Evolutionary conservation across 2,797 vertebrate genomes (phyloP).

Genomic region (Helarctos malayanus): DNA sequence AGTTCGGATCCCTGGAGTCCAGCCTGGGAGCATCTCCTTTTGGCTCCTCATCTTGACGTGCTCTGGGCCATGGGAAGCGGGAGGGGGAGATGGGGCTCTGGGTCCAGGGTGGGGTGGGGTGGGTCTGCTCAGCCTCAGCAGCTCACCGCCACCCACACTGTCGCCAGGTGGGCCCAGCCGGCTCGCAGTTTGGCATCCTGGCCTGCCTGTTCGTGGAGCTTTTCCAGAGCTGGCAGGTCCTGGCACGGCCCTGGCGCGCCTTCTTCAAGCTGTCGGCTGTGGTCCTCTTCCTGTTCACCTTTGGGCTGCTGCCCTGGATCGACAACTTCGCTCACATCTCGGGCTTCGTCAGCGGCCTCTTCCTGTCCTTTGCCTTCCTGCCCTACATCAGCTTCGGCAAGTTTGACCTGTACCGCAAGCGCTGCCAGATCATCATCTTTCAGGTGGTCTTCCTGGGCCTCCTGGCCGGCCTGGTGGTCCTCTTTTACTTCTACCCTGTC

Average conservation of each 20-base stretch:
- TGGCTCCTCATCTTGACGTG: accelerated
- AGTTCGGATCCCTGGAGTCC: not conserved
- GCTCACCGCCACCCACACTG: not conserved
- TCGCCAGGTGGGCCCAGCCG: conserved; percentile 96
- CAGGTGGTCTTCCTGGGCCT: conserved; percentile 97
- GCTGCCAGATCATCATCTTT: conserved; percentile 98
- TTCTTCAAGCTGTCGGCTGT: conserved; percentile 97
- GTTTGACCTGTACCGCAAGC: conserved; percentile 98
- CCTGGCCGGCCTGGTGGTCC: conserved; percentile 96
- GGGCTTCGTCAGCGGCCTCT: conserved; percentile 98
- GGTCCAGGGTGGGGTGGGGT: accelerated
- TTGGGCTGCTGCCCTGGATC: conserved; percentile 98
- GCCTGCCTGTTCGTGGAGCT: conserved; percentile 99
- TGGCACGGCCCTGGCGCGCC: conserved; percentile 97
- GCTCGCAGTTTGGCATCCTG: conserved; percentile 98
- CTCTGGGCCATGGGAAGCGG: not conserved
- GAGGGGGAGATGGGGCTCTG: accelerated
- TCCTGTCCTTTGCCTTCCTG: conserved; percentile 98
- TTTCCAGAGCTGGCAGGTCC: conserved; percentile 99
- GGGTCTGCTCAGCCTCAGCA: accelerated
- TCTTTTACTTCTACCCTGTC: conserved; percentile 98
- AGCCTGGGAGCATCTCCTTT: not conserved
- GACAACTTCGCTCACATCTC: conserved; percentile 99
- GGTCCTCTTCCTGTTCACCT: conserved; percentile 97
- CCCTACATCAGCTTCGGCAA: conserved; percentile 99